A percentile compares a stretch with the other conserved stretches of the same genome.
These are phyloP conservation scores for Frieseomelitta varia DNA, from an alignment of 1,140 invertebrate species.

Conservation along the genomic window DNA sequence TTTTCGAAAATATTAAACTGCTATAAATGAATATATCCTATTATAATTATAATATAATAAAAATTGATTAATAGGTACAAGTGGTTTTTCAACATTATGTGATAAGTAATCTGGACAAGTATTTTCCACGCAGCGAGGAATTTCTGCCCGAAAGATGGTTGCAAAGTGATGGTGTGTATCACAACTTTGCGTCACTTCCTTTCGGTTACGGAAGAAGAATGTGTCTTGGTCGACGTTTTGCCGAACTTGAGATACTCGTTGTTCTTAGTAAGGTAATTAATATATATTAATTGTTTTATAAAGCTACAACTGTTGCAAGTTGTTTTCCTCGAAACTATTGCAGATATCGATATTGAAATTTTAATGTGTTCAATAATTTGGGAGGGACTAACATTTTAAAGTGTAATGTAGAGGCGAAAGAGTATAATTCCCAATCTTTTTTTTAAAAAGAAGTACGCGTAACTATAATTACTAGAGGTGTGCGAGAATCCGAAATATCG, in stretches of 20 bases:
- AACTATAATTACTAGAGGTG: no score
- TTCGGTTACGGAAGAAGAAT: conserved; percentile 92
- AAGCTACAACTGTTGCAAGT: no score
- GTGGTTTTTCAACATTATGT: conserved; percentile 91
- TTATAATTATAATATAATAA: neutral
- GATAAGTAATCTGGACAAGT: conserved; percentile 89
- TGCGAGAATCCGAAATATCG: no score
- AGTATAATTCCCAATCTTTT: no score
- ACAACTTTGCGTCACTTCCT: conserved; percentile 90
- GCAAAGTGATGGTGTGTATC: conserved; percentile 75
- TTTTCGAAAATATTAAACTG: neutral
- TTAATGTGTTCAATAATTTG: no score
- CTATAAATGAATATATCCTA: neutral
- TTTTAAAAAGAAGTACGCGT: no score
- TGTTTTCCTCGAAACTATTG: no score
- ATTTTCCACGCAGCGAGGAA: conserved; percentile 86
- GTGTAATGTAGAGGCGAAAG: no score
- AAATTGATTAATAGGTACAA: conserved; percentile 85
- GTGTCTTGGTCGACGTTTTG: conserved; percentile 91
- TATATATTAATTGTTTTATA: neutral
- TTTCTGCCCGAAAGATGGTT: conserved; percentile 92
- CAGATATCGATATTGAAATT: no score
- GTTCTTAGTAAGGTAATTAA: conserved; percentile 86
- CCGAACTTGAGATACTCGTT: conserved; percentile 90
- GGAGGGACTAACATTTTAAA: no score